Conservation (phyloP, 1,140 invertebrate genomes). For the Amphibalanus amphitrite region DNA sequence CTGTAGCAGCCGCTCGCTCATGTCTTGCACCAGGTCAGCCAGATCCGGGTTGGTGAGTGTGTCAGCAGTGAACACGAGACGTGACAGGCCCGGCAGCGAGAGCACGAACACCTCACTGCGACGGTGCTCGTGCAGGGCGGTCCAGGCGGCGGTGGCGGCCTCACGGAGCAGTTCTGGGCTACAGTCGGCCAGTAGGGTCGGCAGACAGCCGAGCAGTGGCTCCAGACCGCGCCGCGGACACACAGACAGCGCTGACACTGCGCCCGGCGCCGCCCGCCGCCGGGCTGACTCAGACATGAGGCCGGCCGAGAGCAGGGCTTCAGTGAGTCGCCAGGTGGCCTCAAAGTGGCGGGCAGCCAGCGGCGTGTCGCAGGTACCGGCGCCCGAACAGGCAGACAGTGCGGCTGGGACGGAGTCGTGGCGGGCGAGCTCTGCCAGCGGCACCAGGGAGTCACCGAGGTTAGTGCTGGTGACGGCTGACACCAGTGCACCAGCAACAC, state of each 20-base stretch:
- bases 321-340: neutral
- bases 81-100: neutral
- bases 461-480: neutral
- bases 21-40: neutral
- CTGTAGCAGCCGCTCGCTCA: neutral
- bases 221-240: neutral
- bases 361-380: neutral
- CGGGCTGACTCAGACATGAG: neutral
- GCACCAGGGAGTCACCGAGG: neutral
- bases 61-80: neutral
- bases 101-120: neutral
- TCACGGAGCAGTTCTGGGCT: neutral
- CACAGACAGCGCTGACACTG: neutral
- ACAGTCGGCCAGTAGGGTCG: neutral
- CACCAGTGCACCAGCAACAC: neutral
- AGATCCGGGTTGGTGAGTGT: neutral
- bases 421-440: neutral
- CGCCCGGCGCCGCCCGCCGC: no score
- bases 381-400: neutral
- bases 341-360: neutral
- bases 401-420: neutral
- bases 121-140: neutral
- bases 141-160: neutral
- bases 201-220: neutral
- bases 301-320: neutral